Base-by-base conservation (phyloP, 2,888 invertebrate genomes). In the Melanchra persicariae region DNA sequence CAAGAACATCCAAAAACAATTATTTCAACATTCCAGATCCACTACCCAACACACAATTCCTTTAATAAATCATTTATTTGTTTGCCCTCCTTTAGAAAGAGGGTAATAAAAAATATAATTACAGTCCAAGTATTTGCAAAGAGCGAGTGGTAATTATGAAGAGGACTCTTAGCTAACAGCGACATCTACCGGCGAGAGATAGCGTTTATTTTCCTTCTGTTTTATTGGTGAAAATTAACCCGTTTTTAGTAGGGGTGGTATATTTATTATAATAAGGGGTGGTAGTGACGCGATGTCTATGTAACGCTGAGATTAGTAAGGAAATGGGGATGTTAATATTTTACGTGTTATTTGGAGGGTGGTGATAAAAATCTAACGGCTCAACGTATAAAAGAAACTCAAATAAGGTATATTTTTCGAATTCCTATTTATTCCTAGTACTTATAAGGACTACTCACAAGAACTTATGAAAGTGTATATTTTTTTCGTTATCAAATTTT, bases 201-300 rank as follows among this genome's bases (percentile, higher is more conserved):
- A 86, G 89, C 89, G 81, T 92, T 92, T 91, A 90, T 91, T 93
- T 91, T 90, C 82, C 77, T 77, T 77, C 74, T 70, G 91, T 93
- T 93, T 93, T 93, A 93, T 93, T 90, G 91, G 87, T 88, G 91
- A 92, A 92, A 92, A 93, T 93, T 92, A 94, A 92, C 93, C 91
- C 91, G 92, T 93, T 94, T 91, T 91, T 90, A 91, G 90, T 89
- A 87, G 82, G 87, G 87, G 88, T 83, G 89, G 91, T 91, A 90
- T 89, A 91, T 92, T 90, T 90, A 92, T 93, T 90, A 92, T 93
- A 91, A 93, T 93, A 88, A 91, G 87, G 87, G 90, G 88, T 86
- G 87, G 89, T 82, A 83, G 74, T 85, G 85, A 85, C 82, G 63
- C 22, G 62, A 40, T 52, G 40, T 70, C 68, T 80, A 52, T 73